A percentile compares a stretch with the other conserved stretches of the same genome.
Evolutionary conservation across 2,113 vertebrate genomes (phyloP).

Genomic region (Cebidichthys violaceus): DNA sequence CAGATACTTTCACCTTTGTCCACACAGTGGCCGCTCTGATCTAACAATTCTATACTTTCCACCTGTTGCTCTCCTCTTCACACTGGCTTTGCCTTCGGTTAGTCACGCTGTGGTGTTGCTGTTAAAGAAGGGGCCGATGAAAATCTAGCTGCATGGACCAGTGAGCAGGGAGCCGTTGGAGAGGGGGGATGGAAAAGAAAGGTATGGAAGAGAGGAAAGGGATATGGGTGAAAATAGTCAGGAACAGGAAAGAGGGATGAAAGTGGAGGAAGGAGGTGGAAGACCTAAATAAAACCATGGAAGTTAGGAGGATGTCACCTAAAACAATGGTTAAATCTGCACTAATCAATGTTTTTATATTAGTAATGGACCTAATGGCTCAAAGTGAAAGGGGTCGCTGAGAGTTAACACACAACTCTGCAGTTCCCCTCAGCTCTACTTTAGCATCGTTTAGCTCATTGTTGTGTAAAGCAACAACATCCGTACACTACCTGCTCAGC

Average conservation of each 20-base stretch:
- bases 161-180: conserved; percentile 13
- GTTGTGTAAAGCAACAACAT: not conserved
- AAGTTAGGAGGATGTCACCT: conserved; percentile 3
- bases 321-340: conserved; percentile 10
- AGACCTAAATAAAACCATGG: conserved; percentile 13
- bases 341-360: not conserved
- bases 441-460: not conserved
- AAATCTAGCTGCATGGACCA: conserved; percentile 38
- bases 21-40: conserved; percentile 9
- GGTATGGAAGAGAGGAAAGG: conserved; percentile 44
- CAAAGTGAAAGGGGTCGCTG: not conserved
- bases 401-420: not conserved
- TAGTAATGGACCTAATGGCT: not conserved
- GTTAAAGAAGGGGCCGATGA: conserved; percentile 31
- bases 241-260: conserved; percentile 52
- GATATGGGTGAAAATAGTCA: conserved; percentile 46
- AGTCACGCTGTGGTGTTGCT: conserved; percentile 49
- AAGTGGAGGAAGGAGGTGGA: conserved; percentile 41
- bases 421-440: not conserved
- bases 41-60: conserved; percentile 62
- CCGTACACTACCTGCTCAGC: not conserved
- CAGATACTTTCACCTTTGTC: conserved; percentile 15
- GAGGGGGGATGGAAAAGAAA: conserved; percentile 34
- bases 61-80: conserved; percentile 65
- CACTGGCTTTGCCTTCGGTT: conserved; percentile 48